Base-by-base conservation (phyloP, 2,797 vertebrate species). In the Pampus argenteus region DNA sequence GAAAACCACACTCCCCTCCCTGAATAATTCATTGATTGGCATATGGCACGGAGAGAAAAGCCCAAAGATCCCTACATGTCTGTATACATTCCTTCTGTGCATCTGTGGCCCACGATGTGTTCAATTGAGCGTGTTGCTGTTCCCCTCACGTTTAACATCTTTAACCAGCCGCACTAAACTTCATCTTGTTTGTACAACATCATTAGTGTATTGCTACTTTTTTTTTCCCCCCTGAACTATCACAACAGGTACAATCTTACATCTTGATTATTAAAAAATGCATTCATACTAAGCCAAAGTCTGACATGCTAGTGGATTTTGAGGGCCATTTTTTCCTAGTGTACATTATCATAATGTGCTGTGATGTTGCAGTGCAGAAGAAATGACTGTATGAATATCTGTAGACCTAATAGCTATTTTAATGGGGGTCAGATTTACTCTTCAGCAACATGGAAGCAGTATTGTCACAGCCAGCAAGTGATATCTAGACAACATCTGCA, bases 1-100 rank as follows among this genome's bases (percentile, higher is more conserved):
- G 77, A 82, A 82, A 77, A 52, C 71, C 81, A 85, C 78, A 60
- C 49, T 59, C 58, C n/a, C 66, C 56, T 28, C 54, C 40, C 58
- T 94, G 80, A 93, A 94, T 93, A 88, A 94, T 94, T 93, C 71
- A 93, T 90, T 82, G 83, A 93, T 90, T 89, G 88, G 86, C 91
- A 93, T 89, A 92, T 91, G 92, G 93, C 84, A 49, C 59, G 61
- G 60, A 62, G 84, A 84, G 76, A 57, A 72, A 77, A 81, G 56
- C 81, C 76, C 83, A 78, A 49, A 79, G 76, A 89, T 87, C 78
- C 63, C 71, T 74, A 60, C 52, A 69, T 71, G 75, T 56, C 69
- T 73, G 54, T 61, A 52, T 66, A 45, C 23, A 45, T 48, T 76
- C 78, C 80, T 72, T 29, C n/a, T 31, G 23, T 69, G 31, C 66